A percentile compares a stretch with the other conserved stretches of the same genome.
Conservation (phyloP, 92 coral and sea anemone genomes). For the Galaxea fascicularis region DNA sequence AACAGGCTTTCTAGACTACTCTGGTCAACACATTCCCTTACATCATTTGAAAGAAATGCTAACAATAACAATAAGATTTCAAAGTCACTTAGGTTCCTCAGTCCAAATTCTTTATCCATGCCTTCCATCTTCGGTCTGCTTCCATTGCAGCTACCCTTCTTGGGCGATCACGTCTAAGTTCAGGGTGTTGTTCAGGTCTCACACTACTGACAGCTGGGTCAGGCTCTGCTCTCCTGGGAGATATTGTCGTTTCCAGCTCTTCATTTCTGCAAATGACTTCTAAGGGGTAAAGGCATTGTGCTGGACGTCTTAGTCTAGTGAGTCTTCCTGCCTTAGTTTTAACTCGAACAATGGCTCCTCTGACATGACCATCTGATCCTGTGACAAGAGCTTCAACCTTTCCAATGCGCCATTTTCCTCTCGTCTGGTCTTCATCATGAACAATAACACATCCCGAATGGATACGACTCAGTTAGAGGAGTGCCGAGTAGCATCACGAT, state of each 20-base stretch:
- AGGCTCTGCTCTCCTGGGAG: neutral
- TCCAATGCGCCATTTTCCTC: constrained; percentile 56
- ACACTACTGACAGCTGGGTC: neutral
- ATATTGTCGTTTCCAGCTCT: neutral
- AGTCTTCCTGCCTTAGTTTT: constrained; percentile 30
- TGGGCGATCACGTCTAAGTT: constrained; percentile 8
- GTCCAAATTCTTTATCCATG: constrained; percentile 17
- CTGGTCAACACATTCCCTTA: constrained; percentile 31
- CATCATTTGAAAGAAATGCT: neutral
- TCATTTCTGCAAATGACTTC: constrained; percentile 7
- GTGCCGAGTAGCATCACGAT: no score
- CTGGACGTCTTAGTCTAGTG: constrained; percentile 59
- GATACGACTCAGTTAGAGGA: no score
- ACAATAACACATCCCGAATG: constrained; percentile 56
- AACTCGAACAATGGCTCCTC: no score
- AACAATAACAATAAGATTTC: neutral
- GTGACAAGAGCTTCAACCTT: constrained; percentile 45
- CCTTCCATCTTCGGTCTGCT: constrained; percentile 39
- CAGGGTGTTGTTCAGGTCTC: neutral
- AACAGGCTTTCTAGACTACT: neutral
- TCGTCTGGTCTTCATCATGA: constrained; percentile 54
- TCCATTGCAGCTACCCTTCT: constrained; percentile 21
- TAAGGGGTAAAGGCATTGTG: constrained; percentile 65
- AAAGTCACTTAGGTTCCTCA: neutral
- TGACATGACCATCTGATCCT: no score